Conservation (phyloP, 2,113 vertebrate species). For the Chamaea fasciata region DNA sequence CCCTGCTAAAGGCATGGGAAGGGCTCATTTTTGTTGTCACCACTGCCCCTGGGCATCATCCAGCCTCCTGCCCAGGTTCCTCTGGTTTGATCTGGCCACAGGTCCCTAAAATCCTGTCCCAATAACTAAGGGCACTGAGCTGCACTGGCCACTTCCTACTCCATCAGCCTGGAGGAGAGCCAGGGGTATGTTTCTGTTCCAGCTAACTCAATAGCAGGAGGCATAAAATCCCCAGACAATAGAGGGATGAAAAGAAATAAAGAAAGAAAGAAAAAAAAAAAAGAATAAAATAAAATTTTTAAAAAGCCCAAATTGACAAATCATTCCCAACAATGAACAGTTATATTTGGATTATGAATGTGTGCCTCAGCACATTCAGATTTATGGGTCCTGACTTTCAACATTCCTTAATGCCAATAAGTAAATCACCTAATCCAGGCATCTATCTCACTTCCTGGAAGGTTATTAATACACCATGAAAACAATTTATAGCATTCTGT, state of each 20-base stretch:
- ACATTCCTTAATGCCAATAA: not conserved
- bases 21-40: not conserved
- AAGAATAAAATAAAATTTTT: not conserved
- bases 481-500: not conserved
- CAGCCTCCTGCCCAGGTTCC: not conserved
- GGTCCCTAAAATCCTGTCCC: not conserved
- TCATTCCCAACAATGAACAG: not conserved
- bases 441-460: not conserved
- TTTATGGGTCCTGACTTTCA: not conserved
- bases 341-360: not conserved
- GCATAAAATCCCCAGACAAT: slow-evolving; percentile 13
- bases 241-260: not conserved
- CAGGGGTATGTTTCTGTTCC: not conserved
- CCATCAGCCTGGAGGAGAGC: not conserved
- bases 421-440: not conserved
- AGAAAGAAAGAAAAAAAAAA: fast-evolving
- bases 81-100: not conserved
- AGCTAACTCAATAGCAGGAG: not conserved
- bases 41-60: not conserved
- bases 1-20: fast-evolving
- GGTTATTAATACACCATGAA: not conserved
- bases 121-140: not conserved
- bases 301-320: not conserved
- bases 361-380: not conserved
- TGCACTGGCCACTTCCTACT: not conserved